Evolutionary conservation across 2,888 invertebrate genomes (phyloP).

Genomic region (Drosophila atripex): DNA sequence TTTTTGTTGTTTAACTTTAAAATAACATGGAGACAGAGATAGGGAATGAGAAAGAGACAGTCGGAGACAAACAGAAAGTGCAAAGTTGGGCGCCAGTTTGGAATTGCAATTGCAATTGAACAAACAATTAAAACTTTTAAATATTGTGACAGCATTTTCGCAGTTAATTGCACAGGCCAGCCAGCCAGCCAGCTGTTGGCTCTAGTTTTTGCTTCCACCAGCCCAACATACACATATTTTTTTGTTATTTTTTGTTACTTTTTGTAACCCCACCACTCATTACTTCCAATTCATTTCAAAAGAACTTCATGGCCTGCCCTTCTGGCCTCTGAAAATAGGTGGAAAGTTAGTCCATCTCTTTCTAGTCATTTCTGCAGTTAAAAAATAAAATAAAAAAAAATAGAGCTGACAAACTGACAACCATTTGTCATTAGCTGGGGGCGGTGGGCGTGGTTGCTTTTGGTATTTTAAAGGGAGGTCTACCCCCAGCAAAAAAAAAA

Average conservation of each 20-base stretch:
- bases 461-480: slow-evolving; percentile 19
- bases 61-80: slow-evolving; percentile 25
- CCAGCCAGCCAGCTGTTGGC: slow-evolving; percentile 35
- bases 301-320: slow-evolving; percentile 24
- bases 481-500: slow-evolving; percentile 32
- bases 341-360: not conserved
- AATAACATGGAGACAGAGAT: slow-evolving; percentile 4
- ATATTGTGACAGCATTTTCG: slow-evolving; percentile 75
- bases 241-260: not conserved
- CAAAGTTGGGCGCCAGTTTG: slow-evolving; percentile 47
- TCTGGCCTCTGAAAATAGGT: slow-evolving; percentile 38
- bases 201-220: not conserved
- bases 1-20: not conserved
- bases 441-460: slow-evolving; percentile 37
- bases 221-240: too few species aligned
- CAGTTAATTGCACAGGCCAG: slow-evolving; percentile 67
- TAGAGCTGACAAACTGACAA: slow-evolving; percentile 64
- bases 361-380: slow-evolving; percentile 35
- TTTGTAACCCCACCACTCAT: slow-evolving; percentile 43
- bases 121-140: slow-evolving; percentile 77
- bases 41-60: not conserved
- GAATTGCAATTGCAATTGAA: slow-evolving; percentile 64
- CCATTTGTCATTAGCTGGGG: slow-evolving; percentile 68
- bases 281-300: slow-evolving; percentile 57
- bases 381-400: not conserved